phyloP scores from a whole-genome alignment of 2,113 vertebrate genomes.

The Anhinga anhinga region DNA sequence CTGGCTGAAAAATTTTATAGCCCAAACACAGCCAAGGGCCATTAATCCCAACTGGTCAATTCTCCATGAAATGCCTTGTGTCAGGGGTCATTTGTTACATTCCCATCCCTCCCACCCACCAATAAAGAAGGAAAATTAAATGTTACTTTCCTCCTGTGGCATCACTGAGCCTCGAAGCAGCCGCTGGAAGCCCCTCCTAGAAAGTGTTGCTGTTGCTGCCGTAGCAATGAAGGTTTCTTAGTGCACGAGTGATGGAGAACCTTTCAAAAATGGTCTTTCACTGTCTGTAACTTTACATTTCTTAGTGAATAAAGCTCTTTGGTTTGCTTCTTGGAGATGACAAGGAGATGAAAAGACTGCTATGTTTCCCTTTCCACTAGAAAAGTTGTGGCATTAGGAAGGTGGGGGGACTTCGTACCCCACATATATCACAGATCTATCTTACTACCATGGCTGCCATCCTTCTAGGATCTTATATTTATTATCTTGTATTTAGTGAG shows the following conservation, averaged over 20 bases:
- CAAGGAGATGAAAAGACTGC: not conserved
- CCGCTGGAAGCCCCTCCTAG: not conserved
- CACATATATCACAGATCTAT: not conserved
- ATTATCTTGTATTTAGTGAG: not conserved
- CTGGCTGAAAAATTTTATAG: conserved; percentile 51
- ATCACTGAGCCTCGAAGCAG: not conserved
- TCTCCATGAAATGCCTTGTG: conserved; percentile 54
- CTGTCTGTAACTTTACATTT: not conserved
- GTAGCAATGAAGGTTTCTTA: not conserved
- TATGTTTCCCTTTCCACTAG: not conserved
- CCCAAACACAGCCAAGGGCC: conserved; percentile 30
- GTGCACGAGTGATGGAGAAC: not conserved
- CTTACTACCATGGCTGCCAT: not conserved
- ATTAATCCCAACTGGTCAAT: conserved; percentile 65
- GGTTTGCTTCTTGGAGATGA: not conserved
- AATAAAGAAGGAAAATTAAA: conserved; percentile 47
- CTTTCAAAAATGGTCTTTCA: not conserved
- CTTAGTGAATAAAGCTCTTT: not conserved
- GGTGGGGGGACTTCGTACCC: not conserved
- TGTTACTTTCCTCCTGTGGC: not conserved
- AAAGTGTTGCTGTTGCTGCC: not conserved
- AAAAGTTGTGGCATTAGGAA: not conserved
- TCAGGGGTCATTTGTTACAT: conserved; percentile 54
- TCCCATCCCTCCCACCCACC: not conserved
- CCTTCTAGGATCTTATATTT: not conserved